These are phyloP conservation scores for Antennarius striatus DNA, from an alignment of 2,113 vertebrate species.

Conservation along the genomic window DNA sequence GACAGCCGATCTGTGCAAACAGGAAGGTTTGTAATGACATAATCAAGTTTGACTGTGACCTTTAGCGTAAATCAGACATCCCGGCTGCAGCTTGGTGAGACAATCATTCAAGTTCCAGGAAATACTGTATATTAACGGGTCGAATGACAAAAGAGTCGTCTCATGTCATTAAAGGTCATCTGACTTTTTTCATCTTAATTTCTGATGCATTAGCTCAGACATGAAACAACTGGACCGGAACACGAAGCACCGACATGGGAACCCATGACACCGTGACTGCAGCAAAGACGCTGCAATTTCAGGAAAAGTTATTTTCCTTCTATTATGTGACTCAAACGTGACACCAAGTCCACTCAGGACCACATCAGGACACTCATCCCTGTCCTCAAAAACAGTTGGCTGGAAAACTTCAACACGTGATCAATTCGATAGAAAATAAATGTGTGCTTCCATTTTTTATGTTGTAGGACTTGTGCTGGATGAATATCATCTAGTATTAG, in stretches of 20 bases:
- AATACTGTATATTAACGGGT: conserved; percentile 24
- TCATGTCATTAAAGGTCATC: conserved; percentile 37
- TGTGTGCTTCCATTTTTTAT: too few relatives aligned
- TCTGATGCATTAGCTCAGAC: neutral
- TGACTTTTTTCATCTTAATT: conserved; percentile 16
- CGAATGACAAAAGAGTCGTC: conserved; percentile 7
- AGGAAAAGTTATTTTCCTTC: neutral
- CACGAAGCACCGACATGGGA: too few relatives aligned
- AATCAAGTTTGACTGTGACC: conserved; percentile 6
- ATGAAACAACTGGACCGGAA: neutral
- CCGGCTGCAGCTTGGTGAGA: conserved; percentile 7
- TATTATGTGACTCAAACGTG: neutral
- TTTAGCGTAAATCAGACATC: conserved; percentile 10
- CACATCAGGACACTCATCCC: too few relatives aligned
- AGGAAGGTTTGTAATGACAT: conserved; percentile 12
- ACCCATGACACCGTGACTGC: neutral
- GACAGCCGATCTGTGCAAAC: neutral
- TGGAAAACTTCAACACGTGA: too few relatives aligned
- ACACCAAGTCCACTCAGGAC: neutral
- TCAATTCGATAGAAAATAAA: too few relatives aligned
- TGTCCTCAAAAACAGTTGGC: neutral
- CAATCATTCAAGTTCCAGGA: neutral
- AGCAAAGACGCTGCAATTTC: neutral
- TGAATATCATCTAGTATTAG: too few relatives aligned
- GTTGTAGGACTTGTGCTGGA: too few relatives aligned